Conservation (phyloP, 2,888 invertebrate species). For the Cryptocheilus praepositus region DNA sequence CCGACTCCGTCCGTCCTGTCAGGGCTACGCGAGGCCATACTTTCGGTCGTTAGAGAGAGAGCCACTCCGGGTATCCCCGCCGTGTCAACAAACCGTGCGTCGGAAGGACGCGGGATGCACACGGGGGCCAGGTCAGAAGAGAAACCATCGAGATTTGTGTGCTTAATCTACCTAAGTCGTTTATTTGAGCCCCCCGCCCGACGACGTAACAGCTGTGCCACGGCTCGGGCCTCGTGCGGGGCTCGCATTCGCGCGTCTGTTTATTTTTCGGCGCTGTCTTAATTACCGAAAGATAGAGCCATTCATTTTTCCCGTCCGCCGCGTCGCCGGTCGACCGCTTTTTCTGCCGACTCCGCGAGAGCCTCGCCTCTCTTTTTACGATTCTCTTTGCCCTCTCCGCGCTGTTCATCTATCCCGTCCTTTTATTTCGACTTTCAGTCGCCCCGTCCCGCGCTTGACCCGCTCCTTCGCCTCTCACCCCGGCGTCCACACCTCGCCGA, state of each 20-base stretch:
- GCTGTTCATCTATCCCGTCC: neutral
- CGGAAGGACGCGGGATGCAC: neutral
- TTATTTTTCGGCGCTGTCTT: constrained; percentile 63
- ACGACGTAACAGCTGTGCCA: constrained; percentile 62
- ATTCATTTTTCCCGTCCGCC: constrained; percentile 57
- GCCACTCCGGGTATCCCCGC: neutral
- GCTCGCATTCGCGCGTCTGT: constrained; percentile 47
- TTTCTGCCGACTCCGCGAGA: constrained; percentile 30
- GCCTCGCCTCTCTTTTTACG: constrained; percentile 29
- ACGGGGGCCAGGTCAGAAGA: constrained; percentile 16
- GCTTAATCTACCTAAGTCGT: constrained; percentile 65
- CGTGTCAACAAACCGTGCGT: constrained; percentile 25
- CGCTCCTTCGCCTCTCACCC: constrained; percentile 5
- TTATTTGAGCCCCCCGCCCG: constrained; percentile 59
- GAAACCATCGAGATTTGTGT: constrained; percentile 54
- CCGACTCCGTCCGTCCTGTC: neutral
- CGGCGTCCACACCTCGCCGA: constrained; percentile 13
- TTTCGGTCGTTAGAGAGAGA: too few relatives aligned
- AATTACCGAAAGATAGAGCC: constrained; percentile 71
- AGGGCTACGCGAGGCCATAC: too few relatives aligned
- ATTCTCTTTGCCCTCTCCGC: constrained; percentile 17
- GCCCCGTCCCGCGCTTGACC: neutral
- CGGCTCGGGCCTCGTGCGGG: constrained; percentile 13
- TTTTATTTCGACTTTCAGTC: too few relatives aligned
- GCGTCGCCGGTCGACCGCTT: constrained; percentile 28